Base-by-base conservation (phyloP, 2,888 invertebrate genomes). In the Nemapogon koenigi region DNA sequence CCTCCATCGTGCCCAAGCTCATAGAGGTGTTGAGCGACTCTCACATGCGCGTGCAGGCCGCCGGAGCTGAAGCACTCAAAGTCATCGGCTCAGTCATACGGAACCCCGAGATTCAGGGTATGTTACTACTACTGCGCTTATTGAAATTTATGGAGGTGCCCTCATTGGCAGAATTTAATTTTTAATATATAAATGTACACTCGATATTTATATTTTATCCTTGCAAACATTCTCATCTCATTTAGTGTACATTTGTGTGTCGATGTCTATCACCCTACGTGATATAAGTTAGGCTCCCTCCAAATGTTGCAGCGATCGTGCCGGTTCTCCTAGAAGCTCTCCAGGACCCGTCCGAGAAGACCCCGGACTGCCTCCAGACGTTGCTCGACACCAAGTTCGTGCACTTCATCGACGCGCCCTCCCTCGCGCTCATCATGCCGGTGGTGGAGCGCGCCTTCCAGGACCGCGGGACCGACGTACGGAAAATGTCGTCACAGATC, bases 401-500 rank as follows among this genome's bases (percentile, higher is more conserved):
- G 29, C 99, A 99, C 73, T 97, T 98, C 72, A 97, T 99, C 55
- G 99, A 99, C 71, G 96, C 99, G 2, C 97, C 99, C 1, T 98
- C 98, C 0, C 82, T 99, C 15, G 98, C 99, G 41, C 83, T 99
- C 37, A 97, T 99, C 55, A 99, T 99, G 98, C 99, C 99, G 0
- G 97, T 99, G 3, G 96, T 99, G 17, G 93, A 97, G 68, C 83
- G 99, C 48, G 97, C 98, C 7, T 98, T 99, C 75, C 90, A 95
- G 76, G 98, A 98, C 73, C 85, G 99, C 45, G 94, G 95, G 35
- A 97, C 98, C 0, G 98, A 99, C 78, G 98, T 97, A 0, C 84
- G 99, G 52, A 96, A 98, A 81, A 97, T 98, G 96, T 96, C 99
- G 1, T 97, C 97, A 2, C 97, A 99, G 79, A 98, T 99, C 62